Base-by-base conservation (phyloP, 2,888 invertebrate species). In the Pterostichus madidus region DNA sequence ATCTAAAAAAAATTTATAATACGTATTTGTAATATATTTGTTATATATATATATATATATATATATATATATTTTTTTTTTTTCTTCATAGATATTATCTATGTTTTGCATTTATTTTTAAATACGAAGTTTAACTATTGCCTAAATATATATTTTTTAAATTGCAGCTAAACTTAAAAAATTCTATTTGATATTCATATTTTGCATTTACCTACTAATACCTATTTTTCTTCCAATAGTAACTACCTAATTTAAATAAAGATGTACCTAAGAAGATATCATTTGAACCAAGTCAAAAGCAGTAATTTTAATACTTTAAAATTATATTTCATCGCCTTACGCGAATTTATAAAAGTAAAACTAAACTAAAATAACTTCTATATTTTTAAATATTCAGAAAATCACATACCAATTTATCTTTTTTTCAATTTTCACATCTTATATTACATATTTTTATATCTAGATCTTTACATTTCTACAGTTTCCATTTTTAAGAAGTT, bases 371-470 rank as follows among this genome's bases (percentile, higher is more conserved):
- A 17, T 56, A 31, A 17, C 24, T 24, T 6, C 8, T 52, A 56
- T 56, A 56, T 56, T 56, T 56, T 17, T n/a, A n/a, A n/a, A n/a
- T n/a, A n/a, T n/a, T 56, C 13, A 17, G 52, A 52, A 56, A 8
- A 17, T 56, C 4, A 56, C 4, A 17, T 17, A 56, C n/a, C n/a
- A n/a, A n/a, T 53, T 53, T 53, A 56, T 17, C 56, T 56, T 56
- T 56, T 56, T 15, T 5, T 15, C 7, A 15, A n/a, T 53, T 17
- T 15, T 13, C 13, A 56, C 15, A 8, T 56, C 13, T 56, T 5
- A 56, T 56, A 56, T 56, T 49, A 17, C 17, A 56, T 56, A 56
- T 56, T 56, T 56, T 56, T 56, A 56, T 56, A 56, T 56, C 17
- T 31, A 56, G 5, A 56, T 13, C 6, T 39, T 0, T 39, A 39